Conservation (phyloP, 2,797 vertebrate species). For the Periophthalmus magnuspinnatus region DNA sequence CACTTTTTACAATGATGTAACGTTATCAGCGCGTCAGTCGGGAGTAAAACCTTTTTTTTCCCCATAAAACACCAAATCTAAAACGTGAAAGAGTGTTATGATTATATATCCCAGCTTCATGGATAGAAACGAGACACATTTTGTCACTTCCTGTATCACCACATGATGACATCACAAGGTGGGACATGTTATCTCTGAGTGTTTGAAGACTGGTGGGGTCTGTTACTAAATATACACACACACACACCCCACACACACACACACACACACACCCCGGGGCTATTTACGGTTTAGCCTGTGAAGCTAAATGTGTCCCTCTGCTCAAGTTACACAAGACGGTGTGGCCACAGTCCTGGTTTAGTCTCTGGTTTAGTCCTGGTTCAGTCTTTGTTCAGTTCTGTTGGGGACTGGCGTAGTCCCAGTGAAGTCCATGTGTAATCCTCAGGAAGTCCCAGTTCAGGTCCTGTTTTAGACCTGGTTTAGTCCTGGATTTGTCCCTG, state of each 20-base stretch:
- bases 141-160: no score
- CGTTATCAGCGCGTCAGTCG: no score
- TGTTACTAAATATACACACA: constrained; percentile 52
- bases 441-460: no score
- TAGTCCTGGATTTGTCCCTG: constrained; percentile 1
- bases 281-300: constrained; percentile 73
- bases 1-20: no score
- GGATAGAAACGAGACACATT: no score
- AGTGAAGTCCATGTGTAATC: background rate
- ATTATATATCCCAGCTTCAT: no score
- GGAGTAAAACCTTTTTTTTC: no score
- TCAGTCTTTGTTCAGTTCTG: background rate
- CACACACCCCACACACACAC: constrained; percentile 28
- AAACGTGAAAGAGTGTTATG: no score
- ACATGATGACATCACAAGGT: no score
- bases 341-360: constrained; percentile 9
- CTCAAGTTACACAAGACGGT: constrained; percentile 62
- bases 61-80: no score
- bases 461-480: background rate
- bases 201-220: constrained; percentile 17
- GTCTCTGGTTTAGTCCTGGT: background rate
- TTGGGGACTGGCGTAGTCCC: background rate
- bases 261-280: constrained; percentile 33
- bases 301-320: constrained; percentile 57
- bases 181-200: background rate